Conservation (phyloP, 2,888 invertebrate genomes). For the Drosophila melanocephala region DNA sequence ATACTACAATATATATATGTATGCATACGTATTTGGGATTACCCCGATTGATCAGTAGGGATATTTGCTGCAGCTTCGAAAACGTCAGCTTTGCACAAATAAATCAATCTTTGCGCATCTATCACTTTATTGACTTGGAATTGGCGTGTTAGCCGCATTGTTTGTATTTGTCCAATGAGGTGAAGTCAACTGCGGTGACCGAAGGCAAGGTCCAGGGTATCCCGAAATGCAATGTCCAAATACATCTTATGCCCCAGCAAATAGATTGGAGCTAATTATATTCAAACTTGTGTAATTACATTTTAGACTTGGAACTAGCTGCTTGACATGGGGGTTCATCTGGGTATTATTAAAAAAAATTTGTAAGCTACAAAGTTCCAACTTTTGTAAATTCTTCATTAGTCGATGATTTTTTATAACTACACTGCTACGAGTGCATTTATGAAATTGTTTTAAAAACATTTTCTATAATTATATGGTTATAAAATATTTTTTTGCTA, state of each 20-base stretch:
- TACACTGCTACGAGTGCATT: not conserved
- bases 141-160: slow-evolving; percentile 41
- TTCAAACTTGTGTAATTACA: slow-evolving; percentile 1
- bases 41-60: not conserved
- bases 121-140: slow-evolving; percentile 41
- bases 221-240: slow-evolving; percentile 32
- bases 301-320: slow-evolving; percentile 26
- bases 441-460: not conserved
- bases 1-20: not conserved
- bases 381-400: not conserved
- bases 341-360: not conserved
- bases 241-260: slow-evolving; percentile 4
- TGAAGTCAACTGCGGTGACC: slow-evolving; percentile 14
- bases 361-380: not conserved
- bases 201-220: slow-evolving; percentile 1
- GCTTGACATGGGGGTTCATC: slow-evolving; percentile 10
- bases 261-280: slow-evolving; percentile 4
- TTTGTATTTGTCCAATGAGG: slow-evolving; percentile 43
- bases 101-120: slow-evolving; percentile 19
- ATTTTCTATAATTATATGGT: not conserved
- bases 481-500: not conserved
- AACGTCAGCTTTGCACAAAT: slow-evolving; percentile 34
- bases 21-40: slow-evolving; percentile 3
- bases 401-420: not conserved
- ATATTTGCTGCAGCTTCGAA: slow-evolving; percentile 20